Evolutionary conservation across 2,797 vertebrate species (phyloP).

Genomic region (Pachyuromys duprasi): DNA sequence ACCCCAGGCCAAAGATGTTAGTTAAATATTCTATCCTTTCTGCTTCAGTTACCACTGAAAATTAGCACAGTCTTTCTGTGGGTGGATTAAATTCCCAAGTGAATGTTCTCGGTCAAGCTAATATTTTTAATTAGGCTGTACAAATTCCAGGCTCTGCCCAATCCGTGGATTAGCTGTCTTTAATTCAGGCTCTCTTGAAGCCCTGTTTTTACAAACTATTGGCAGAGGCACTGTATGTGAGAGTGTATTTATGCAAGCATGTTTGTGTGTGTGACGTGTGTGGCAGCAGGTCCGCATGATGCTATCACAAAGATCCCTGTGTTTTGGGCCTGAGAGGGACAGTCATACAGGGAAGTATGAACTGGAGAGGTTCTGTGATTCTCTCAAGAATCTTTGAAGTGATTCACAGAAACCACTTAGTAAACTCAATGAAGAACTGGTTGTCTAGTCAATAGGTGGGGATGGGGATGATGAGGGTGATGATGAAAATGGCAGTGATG

Average conservation of each 20-base stretch:
- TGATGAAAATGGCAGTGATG: background rate
- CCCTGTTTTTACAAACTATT: background rate
- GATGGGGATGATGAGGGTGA: too few relatives aligned
- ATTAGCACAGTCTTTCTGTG: background rate
- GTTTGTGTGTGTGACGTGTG: background rate
- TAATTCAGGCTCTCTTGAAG: background rate
- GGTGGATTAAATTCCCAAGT: slow-evolving; percentile 48
- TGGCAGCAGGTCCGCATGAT: background rate
- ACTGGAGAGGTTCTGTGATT: too few relatives aligned
- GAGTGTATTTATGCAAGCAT: background rate
- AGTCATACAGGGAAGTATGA: background rate
- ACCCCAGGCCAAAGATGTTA: background rate
- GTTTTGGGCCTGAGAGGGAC: fast-evolving
- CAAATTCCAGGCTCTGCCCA: background rate
- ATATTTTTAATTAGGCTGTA: slow-evolving; percentile 68
- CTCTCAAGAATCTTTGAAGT: background rate
- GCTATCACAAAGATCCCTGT: background rate
- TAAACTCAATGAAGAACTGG: background rate
- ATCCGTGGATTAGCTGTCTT: background rate
- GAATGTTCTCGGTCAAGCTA: slow-evolving; percentile 13
- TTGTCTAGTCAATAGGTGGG: background rate
- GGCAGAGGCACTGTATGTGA: background rate
- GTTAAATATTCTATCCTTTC: slow-evolving; percentile 28
- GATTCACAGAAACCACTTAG: background rate
- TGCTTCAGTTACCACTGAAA: slow-evolving; percentile 55